Conservation (phyloP, 2,888 invertebrate species). For the Camponotus fellah region DNA sequence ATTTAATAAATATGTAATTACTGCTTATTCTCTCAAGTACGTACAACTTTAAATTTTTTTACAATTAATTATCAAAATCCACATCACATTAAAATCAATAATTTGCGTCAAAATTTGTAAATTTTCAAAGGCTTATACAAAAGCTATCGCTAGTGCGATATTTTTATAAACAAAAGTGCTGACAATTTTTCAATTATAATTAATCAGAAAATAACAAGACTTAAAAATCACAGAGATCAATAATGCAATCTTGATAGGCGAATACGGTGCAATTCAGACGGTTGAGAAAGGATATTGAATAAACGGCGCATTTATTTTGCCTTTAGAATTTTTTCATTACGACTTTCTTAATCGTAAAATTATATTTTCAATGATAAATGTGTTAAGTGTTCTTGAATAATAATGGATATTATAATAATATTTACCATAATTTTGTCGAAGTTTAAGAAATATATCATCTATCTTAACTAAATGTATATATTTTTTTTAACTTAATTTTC, state of each 20-base stretch:
- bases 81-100: background rate
- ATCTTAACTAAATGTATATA: slow-evolving; percentile 4
- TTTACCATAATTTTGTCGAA: background rate
- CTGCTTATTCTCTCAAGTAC: background rate
- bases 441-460: background rate
- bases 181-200: background rate
- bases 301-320: slow-evolving; percentile 19
- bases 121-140: background rate
- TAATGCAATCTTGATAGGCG: slow-evolving; percentile 25
- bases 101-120: background rate
- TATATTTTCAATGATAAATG: background rate
- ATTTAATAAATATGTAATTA: background rate
- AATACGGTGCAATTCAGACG: slow-evolving; percentile 48
- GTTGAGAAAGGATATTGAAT: slow-evolving; percentile 30
- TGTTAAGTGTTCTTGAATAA: background rate
- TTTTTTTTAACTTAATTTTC: background rate
- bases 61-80: background rate
- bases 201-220: slow-evolving; percentile 10
- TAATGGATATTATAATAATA: background rate
- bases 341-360: slow-evolving; percentile 3
- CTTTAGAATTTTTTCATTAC: slow-evolving; percentile 5
- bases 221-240: slow-evolving; percentile 19
- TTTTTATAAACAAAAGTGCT: slow-evolving; percentile 13
- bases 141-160: slow-evolving; percentile 2
- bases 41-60: background rate